Base-by-base conservation (phyloP, 2,888 invertebrate species). In the Ormyrus pomaceus region DNA sequence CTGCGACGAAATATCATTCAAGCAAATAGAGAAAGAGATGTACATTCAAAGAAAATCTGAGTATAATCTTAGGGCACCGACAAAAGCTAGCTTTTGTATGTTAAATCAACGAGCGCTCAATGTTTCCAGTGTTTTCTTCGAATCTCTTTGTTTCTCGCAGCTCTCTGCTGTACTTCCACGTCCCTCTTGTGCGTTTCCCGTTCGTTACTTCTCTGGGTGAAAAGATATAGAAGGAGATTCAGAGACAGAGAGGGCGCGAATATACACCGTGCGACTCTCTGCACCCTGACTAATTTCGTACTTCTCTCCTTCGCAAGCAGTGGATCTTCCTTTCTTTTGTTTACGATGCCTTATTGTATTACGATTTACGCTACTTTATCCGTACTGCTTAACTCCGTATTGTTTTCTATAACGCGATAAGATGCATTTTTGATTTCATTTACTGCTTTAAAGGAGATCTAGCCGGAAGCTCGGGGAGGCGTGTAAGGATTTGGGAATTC, bases 61-160 rank as follows among this genome's bases (percentile, higher is more conserved):
- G 51, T 45, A 66, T 51, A 59, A 66, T 66, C 66, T 68, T 6
- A 6, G 11, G 19, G 34, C 59, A 46, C 59, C 13, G 56, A 75
- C 66, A 59, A 59, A 75, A 69, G 77, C 77, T 77, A 69, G 77
- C 77, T 77, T 72, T 72, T 72, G 71, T 72, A 59, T 51, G 66
- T 66, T 77, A 71, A 77, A 72, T 77, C 77, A 77, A 77, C 77
- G 66, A 46, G 71, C 58, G 58, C 77, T 77, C 77, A 53, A 72
- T 77, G 71, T 13, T 75, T 61, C 55, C 53, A 19, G 19, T 53
- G 51, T 13, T 50, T 0, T 10, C 7, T 19, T 45, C 56, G 65
- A 19, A 2, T 53, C 69, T 69, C 75, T 66, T 75, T 65, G 75
- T 75, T 53, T 66, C 48, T 10, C 13, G 8, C 13, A 48, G 13